Base-by-base conservation (phyloP, 2,797 vertebrate genomes). In the Acipenser transmontanus region DNA sequence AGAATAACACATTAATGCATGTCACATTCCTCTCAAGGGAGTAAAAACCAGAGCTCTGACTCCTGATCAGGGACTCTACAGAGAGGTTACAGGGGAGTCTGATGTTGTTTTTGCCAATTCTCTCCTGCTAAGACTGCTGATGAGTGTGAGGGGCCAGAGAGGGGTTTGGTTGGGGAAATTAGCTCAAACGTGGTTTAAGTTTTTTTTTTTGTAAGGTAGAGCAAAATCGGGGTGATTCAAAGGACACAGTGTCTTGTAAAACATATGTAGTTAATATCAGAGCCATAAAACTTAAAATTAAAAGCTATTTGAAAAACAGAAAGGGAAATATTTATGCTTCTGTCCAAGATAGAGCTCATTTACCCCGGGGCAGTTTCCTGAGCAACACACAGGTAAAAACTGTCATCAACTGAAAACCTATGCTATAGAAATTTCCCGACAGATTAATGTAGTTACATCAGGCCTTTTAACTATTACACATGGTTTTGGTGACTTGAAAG, bases 261-360 rank as follows among this genome's bases (percentile, higher is more conserved):
- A 97, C 94, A 96, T 91, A 93, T 96, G 93, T 93, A 94, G 89
- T 94, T 93, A 93, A 97, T 97, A 95, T 93, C 89, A 90, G 84
- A 87, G 91, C 86, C 92, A 89, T 97, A 96, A 97, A 96, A 94
- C 93, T 91, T 94, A 94, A 98, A 96, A 95, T 95, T 94, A 96
- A 95, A 95, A 91, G 90, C 92, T 90, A 93, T 94, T 34, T 93
- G 92, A 91, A 96, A 95, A 96, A 95, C 91, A 93, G 91, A 91
- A 92, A 88, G 87, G 90, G 80, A 88, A 84, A 93, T 94, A 95
- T 96, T 97, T 96, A 94, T 95, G 90, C 72, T 81, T 89, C 93
- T 95, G 92, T 89, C 88, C 87, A 81, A 91, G 87, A 80, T 85
- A 88, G 88, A 89, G 89, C 84, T 88, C 71, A 83, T 93, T 95